Evolutionary conservation across 2,888 invertebrate species (phyloP).

Genomic region (Agrochola lychnidis): DNA sequence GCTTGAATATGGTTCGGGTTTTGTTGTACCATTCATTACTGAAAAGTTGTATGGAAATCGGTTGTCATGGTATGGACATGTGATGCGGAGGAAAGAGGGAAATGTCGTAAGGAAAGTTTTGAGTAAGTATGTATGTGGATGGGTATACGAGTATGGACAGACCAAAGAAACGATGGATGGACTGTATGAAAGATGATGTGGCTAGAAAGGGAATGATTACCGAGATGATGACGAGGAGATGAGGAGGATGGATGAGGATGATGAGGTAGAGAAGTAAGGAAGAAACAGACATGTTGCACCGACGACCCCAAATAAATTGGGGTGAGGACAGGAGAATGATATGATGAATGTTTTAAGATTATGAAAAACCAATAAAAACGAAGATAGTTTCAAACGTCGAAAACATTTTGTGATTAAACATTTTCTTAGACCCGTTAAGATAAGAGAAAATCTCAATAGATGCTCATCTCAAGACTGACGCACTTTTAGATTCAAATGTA

Average conservation of each 20-base stretch:
- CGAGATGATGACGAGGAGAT: no score
- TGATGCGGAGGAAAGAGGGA: neutral
- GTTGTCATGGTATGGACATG: neutral
- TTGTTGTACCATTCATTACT: neutral
- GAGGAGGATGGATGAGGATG: no score
- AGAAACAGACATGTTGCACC: neutral
- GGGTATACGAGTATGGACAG: no score
- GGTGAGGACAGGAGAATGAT: neutral
- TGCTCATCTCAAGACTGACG: neutral
- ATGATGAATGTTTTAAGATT: neutral
- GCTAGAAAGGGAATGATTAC: neutral
- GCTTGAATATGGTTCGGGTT: neutral
- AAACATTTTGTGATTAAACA: neutral
- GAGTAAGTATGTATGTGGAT: neutral
- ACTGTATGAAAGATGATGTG: neutral
- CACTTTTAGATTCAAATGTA: constrained; percentile 5
- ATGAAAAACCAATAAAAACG: neutral
- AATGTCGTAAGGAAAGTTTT: neutral
- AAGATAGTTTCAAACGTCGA: neutral
- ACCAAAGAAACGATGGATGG: neutral
- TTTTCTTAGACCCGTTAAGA: neutral
- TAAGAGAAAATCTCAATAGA: constrained; percentile 9
- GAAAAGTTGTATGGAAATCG: neutral
- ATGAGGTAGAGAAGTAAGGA: neutral
- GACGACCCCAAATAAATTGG: neutral